Evolutionary conservation across 2,888 invertebrate species (phyloP).

Genomic region (Gortyna flavago): DNA sequence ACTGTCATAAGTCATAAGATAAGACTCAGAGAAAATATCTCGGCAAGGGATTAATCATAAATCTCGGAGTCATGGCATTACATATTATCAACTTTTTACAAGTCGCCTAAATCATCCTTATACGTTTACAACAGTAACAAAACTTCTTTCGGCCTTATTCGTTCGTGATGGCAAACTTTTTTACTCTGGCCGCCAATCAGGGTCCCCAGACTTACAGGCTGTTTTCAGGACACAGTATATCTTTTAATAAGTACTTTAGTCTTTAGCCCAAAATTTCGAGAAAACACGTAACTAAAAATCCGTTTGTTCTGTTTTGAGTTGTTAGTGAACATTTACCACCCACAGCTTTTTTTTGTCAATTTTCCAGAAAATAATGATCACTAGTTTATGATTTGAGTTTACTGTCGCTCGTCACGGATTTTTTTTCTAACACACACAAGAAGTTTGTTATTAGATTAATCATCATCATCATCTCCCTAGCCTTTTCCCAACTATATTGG

Average conservation of each 20-base stretch:
- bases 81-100: conserved; percentile 80
- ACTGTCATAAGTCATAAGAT: conserved; percentile 60
- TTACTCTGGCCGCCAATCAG: conserved; percentile 68
- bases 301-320: background rate
- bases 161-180: conserved; percentile 77
- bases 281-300: background rate
- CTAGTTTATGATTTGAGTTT: background rate
- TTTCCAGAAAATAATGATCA: background rate
- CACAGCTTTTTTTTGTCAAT: background rate
- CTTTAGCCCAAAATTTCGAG: background rate
- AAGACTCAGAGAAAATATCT: conserved; percentile 52
- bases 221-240: conserved; percentile 16
- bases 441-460: too few species aligned
- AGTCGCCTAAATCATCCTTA: conserved; percentile 85
- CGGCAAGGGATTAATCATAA: conserved; percentile 72
- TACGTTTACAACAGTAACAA: conserved; percentile 84
- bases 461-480: too few species aligned
- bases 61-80: conserved; percentile 67
- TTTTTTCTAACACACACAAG: background rate
- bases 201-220: conserved; percentile 23
- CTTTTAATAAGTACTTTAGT: background rate
- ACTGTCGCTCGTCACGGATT: too few species aligned
- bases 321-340: background rate
- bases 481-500: too few species aligned
- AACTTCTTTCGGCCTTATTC: conserved; percentile 79